phyloP scores from a whole-genome alignment of 53 echinoderm and acorn worm genomes.

The Henricia sp. region DNA sequence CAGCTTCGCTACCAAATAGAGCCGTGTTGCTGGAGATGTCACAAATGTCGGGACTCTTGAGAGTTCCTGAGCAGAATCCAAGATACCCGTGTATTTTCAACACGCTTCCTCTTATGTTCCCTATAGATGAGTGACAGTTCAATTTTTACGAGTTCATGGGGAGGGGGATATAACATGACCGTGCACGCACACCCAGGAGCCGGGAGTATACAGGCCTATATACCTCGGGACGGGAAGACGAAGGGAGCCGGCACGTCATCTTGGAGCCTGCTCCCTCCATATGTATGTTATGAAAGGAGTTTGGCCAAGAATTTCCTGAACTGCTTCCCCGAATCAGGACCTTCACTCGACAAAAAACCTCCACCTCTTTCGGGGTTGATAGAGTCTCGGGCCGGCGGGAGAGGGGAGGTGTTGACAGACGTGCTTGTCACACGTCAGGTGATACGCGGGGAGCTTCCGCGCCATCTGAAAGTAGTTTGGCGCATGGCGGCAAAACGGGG shows the following conservation, averaged over 20 bases:
- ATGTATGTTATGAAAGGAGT: conserved; percentile 60
- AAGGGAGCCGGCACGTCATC: conserved; percentile 11
- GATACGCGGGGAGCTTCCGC: conserved; percentile 56
- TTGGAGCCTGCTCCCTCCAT: conserved; percentile 30
- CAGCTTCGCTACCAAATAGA: too few relatives aligned
- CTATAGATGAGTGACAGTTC: conserved; percentile 33
- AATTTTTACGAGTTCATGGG: neutral
- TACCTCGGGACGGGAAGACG: conserved; percentile 7
- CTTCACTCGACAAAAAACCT: conserved; percentile 53
- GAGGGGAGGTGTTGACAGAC: conserved; percentile 57
- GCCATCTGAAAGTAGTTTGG: conserved; percentile 58
- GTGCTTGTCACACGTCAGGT: conserved; percentile 56
- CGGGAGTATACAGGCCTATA: neutral
- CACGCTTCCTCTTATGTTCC: conserved; percentile 30
- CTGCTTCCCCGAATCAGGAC: conserved; percentile 54
- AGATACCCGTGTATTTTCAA: conserved; percentile 20
- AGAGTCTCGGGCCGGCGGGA: conserved; percentile 44
- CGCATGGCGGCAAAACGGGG: conserved; percentile 22
- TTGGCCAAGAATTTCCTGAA: conserved; percentile 51
- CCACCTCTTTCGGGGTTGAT: conserved; percentile 1
- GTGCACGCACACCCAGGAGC: conserved; percentile 6
- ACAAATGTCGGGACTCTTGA: conserved; percentile 48
- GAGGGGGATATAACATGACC: conserved; percentile 2
- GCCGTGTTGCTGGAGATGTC: too few relatives aligned
- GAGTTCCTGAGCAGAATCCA: neutral